phyloP scores from a whole-genome alignment of 2,888 invertebrate genomes.

The Piscicola geometra region DNA sequence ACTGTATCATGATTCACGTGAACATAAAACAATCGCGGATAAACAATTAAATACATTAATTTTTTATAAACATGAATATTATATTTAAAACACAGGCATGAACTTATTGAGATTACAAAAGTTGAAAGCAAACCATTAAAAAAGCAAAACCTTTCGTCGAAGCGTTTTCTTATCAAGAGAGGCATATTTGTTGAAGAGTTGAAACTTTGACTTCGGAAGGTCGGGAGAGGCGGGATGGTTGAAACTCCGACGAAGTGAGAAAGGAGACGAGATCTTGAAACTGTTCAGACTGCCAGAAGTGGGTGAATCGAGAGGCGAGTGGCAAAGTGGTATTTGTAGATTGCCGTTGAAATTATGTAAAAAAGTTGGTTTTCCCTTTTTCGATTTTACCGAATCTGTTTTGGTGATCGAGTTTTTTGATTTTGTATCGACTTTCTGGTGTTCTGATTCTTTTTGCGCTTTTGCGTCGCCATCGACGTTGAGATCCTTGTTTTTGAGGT shows the following conservation, averaged over 20 bases:
- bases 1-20: too few relatives aligned
- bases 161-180: background rate
- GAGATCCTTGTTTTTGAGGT: background rate
- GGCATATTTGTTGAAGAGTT: background rate
- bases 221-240: slow-evolving; percentile 3
- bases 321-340: background rate
- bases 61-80: too few relatives aligned
- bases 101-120: too few relatives aligned
- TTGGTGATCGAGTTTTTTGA: background rate
- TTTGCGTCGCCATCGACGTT: background rate
- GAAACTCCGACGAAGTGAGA: slow-evolving; percentile 3
- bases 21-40: too few relatives aligned
- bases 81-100: too few relatives aligned
- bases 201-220: background rate
- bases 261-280: background rate
- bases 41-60: too few relatives aligned
- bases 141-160: background rate
- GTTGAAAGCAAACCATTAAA: background rate
- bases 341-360: background rate
- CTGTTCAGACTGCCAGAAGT: slow-evolving; percentile 1
- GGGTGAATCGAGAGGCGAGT: background rate
- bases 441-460: background rate
- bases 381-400: background rate
- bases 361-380: too few relatives aligned
- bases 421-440: background rate